These are phyloP conservation scores for Stichodactyla helianthus DNA, from an alignment of 64 coral and sea anemone species.

Conservation along the genomic window DNA sequence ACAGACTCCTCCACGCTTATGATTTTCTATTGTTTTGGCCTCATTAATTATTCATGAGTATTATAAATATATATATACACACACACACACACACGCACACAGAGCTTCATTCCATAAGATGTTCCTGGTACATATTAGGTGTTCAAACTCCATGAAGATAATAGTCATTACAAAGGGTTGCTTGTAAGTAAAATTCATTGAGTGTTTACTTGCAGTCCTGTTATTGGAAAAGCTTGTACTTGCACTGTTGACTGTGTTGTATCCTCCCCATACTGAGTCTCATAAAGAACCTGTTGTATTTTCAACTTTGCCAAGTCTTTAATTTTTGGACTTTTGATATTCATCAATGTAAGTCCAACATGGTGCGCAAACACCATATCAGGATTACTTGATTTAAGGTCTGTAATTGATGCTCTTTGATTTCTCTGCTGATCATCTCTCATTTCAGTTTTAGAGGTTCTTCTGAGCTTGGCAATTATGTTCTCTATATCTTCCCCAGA, in stretches of 20 bases:
- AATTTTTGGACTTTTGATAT: neutral
- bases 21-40: too few species aligned
- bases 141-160: too few species aligned
- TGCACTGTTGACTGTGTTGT: neutral
- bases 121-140: too few species aligned
- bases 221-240: conserved; percentile 5
- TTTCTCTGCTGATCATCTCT: neutral
- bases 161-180: too few species aligned
- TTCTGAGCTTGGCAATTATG: conserved; percentile 12
- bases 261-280: conserved; percentile 2
- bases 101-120: too few species aligned
- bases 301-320: conserved; percentile 27
- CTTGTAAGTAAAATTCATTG: too few species aligned
- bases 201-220: neutral
- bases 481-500: conserved; percentile 1
- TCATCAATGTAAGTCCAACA: conserved; percentile 29
- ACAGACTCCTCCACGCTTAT: too few species aligned
- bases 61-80: too few species aligned
- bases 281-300: conserved; percentile 23
- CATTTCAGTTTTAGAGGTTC: neutral
- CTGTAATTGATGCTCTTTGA: neutral
- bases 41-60: too few species aligned
- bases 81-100: too few species aligned
- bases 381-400: conserved; percentile 3
- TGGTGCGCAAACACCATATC: conserved; percentile 28